Base-by-base conservation (phyloP, 2,888 invertebrate species). In the Adela reaumurella region DNA sequence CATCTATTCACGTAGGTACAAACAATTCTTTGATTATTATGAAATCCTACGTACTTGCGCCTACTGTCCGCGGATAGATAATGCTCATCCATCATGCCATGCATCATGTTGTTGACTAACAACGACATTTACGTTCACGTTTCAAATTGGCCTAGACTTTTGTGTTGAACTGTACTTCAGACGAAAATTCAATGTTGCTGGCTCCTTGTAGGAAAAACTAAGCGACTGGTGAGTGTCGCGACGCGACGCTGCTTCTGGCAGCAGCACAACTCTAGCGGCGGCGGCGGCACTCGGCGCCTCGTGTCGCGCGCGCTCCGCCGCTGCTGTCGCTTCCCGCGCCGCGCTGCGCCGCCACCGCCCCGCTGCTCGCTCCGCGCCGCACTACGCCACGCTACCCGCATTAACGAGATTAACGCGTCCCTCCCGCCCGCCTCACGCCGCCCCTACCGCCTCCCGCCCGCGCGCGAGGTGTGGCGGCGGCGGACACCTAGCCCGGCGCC, bases 341-440 rank as follows among this genome's bases (percentile, higher is more conserved):
- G 8, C 35, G 35, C 35, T 3, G 35, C 35, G 11, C 3, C 35
- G 3, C 35, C 3, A 8, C n/a, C n/a, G n/a, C n/a, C 24, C 6
- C 24, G 24, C 10, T 10, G 24, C 24, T 24, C 24, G 24, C 10
- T 10, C 6, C 24, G 5, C 24, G 35, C 35, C 35, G 14, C 35
- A 8, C 35, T 8, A 8, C 14, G 14, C 35, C 14, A 14, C 35
- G 35, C 35, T 14, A 14, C 35, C 62, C 67, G 70, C 67, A 71
- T 71, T 74, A 74, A 74, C 72, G 67, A 70, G 74, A 74, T 74
- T 73, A 71, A 73, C 69, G 69, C 65, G 59, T 57, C 58, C 49
- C 57, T 56, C 54, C 59, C 56, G 58, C 58, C 48, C 57, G 56
- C 54, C 59, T 57, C 56, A 59, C 52, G 55, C 57, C 57, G 52